These are phyloP conservation scores for Siniperca chuatsi DNA, from an alignment of 2,113 vertebrate genomes.

Conservation along the genomic window DNA sequence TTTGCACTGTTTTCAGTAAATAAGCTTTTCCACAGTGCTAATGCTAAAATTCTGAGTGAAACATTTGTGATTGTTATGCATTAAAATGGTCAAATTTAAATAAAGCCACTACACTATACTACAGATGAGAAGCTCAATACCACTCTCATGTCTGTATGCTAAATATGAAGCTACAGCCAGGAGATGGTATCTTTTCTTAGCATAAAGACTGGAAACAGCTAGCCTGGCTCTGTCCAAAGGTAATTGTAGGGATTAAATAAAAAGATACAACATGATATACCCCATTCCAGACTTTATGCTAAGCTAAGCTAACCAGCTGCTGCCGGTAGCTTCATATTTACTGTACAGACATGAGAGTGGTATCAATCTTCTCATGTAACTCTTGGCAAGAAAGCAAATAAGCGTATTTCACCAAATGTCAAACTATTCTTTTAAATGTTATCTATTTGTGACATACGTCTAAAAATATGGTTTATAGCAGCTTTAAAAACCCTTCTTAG, in stretches of 20 bases:
- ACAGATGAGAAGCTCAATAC: not conserved
- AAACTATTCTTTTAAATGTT: not conserved
- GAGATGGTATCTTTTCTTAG: not conserved
- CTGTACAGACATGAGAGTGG: no score
- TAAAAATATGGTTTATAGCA: not conserved
- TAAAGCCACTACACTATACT: not conserved
- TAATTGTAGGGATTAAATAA: not conserved
- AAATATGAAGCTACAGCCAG: conserved; percentile 1
- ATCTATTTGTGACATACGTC: not conserved
- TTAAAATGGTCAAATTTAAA: not conserved
- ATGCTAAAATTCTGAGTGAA: not conserved
- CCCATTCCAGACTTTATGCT: no score
- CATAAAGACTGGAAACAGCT: not conserved
- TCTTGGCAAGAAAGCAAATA: no score
- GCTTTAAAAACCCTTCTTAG: not conserved
- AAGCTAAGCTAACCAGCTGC: no score
- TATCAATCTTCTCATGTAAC: no score
- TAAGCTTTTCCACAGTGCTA: not conserved
- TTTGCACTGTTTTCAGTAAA: not conserved
- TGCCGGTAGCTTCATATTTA: no score
- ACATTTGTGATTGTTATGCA: not conserved
- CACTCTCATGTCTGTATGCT: not conserved
- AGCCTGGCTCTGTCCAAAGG: not conserved
- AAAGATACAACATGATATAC: no score
- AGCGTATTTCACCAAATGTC: not conserved